Evolutionary conservation across 2,888 invertebrate species (phyloP), one percentile per base, ranked within the genome.

Genomic region (Zaprionus obscuricornis): DNA sequence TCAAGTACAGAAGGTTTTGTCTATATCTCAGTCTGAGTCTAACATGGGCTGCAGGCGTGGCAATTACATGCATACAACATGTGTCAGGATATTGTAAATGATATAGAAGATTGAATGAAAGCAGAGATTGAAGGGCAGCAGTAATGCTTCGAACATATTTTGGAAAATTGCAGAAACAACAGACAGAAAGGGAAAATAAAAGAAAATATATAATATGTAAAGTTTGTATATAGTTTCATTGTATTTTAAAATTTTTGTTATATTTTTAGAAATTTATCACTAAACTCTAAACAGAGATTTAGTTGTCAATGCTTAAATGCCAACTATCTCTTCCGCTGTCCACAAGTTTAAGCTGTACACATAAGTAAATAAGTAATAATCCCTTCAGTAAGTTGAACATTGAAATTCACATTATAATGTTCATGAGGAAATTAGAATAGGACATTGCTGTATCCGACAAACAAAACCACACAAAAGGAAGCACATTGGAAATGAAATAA

Each of bases 401-500:
- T 56, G 46, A 27, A 5, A 34, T 14, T 43, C 40, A 54, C 37
- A 57, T 74, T 62, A 60, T 65, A 72, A 75, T 62, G 24, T 40
- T 51, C 57, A 47, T 45, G 60, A 77, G 87, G 88, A 87, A 88
- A 87, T 88, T 87, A 85, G 88, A 88, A 88, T 59, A 87, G 88
- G 88, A 87, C 79, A 87, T 88, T 76, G 87, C 85, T 81, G 87
- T 84, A 66, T 85, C 83, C 83, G 82, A 67, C 24, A 10, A 17
- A 57, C 31, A 59, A 66, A 54, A 43, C 56, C 65, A 40, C 64
- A 65, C 59, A 54, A 70, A 64, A 63, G 72, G 66, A 76, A 81
- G 85, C 82, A 86, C 88, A 85, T 85, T 85, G 83, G 62, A 85
- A 87, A 88, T 87, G 84, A 89, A 86, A 89, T 87, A 76, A 81